Conservation (phyloP, 2,113 vertebrate species). For the Meleagris gallopavo region DNA sequence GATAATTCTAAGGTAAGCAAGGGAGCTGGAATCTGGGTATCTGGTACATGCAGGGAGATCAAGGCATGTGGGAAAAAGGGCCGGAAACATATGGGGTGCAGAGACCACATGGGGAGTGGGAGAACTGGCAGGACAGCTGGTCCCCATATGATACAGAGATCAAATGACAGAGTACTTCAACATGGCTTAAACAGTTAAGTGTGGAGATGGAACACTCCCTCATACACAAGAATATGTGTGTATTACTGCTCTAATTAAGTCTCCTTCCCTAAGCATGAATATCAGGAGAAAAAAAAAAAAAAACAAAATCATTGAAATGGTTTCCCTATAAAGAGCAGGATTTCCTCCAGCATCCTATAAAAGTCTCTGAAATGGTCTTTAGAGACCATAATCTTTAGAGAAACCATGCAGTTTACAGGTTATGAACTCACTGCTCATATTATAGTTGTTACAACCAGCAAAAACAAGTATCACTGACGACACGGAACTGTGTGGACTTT, state of each 20-base stretch:
- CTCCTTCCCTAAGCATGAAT: neutral
- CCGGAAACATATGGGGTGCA: slow-evolving; percentile 71
- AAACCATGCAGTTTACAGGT: neutral
- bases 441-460: neutral
- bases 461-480: neutral
- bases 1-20: slow-evolving; percentile 35
- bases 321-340: slow-evolving; percentile 9
- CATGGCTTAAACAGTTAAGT: slow-evolving; percentile 51
- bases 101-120: slow-evolving; percentile 63
- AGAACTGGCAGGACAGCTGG: slow-evolving; percentile 60
- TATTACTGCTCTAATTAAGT: slow-evolving; percentile 23
- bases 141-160: slow-evolving; percentile 67
- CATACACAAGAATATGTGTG: neutral
- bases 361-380: neutral
- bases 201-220: slow-evolving; percentile 48
- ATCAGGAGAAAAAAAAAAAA: neutral
- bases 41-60: slow-evolving; percentile 42
- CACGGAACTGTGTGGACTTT: rapidly evolving
- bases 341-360: neutral
- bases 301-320: neutral
- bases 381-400: neutral
- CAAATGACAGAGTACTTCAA: slow-evolving; percentile 71
- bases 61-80: slow-evolving; percentile 61
- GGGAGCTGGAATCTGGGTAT: neutral
- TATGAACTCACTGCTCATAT: neutral